Conservation (phyloP, 2,113 vertebrate genomes). For the Rhinogobius similis region DNA sequence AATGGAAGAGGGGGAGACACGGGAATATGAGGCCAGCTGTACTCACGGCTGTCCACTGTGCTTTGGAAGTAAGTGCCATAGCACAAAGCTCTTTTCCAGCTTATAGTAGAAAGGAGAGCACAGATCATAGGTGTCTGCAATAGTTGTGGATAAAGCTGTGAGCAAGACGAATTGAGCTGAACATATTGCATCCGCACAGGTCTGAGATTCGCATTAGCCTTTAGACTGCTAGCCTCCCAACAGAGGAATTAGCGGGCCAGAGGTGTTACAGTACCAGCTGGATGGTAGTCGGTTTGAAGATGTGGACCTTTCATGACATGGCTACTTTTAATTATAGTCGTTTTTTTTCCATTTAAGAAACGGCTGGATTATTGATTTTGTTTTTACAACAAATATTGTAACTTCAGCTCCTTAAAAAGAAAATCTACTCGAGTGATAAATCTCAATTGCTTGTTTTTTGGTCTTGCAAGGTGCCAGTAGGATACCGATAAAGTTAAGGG, state of each 20-base stretch:
- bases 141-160: slow-evolving; percentile 38
- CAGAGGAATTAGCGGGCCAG: slow-evolving; percentile 60
- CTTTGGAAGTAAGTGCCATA: slow-evolving; percentile 55
- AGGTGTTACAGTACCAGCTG: slow-evolving; percentile 53
- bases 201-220: slow-evolving; percentile 65
- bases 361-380: too few relatives aligned
- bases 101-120: slow-evolving; percentile 40
- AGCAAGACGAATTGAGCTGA: slow-evolving; percentile 44
- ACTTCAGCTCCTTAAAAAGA: too few relatives aligned
- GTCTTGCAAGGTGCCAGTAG: too few relatives aligned
- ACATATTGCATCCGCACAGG: slow-evolving; percentile 33
- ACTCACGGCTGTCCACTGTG: slow-evolving; percentile 72
- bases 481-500: background rate
- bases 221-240: slow-evolving; percentile 55
- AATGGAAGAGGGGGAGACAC: slow-evolving; percentile 85
- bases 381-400: too few relatives aligned
- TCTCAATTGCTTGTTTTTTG: too few relatives aligned
- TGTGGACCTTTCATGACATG: slow-evolving; percentile 3
- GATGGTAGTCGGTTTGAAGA: slow-evolving; percentile 40
- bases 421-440: too few relatives aligned
- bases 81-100: slow-evolving; percentile 53
- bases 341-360: too few relatives aligned
- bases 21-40: slow-evolving; percentile 89
- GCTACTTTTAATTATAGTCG: too few relatives aligned
- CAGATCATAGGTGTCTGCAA: slow-evolving; percentile 42